These are phyloP conservation scores for Antitype chi DNA, from an alignment of 2,888 invertebrate species.

Conservation along the genomic window DNA sequence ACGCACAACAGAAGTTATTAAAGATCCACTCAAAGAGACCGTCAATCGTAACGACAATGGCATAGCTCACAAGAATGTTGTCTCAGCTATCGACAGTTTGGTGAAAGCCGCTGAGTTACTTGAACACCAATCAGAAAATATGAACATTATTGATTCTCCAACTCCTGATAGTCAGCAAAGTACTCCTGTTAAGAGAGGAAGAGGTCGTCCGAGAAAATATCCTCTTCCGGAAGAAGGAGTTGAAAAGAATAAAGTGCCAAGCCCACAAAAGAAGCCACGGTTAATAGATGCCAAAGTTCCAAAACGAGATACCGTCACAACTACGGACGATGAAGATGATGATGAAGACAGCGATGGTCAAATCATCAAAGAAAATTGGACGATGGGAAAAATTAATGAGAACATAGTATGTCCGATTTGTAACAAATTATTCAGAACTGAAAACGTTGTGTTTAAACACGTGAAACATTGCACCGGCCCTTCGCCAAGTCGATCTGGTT, in stretches of 20 bases:
- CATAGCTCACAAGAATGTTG: constrained; percentile 74
- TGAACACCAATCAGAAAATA: constrained; percentile 79
- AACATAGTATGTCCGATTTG: constrained; percentile 89
- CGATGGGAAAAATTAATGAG: constrained; percentile 90
- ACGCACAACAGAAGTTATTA: constrained; percentile 65
- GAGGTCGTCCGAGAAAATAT: constrained; percentile 87
- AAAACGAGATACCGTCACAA: constrained; percentile 65
- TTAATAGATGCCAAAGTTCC: constrained; percentile 77
- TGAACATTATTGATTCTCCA: constrained; percentile 65
- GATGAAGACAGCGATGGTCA: constrained; percentile 78
- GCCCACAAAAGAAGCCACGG: constrained; percentile 83
- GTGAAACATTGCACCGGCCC: constrained; percentile 89
- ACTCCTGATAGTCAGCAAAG: constrained; percentile 71
- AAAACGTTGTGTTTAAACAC: constrained; percentile 89
- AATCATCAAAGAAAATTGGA: constrained; percentile 86
- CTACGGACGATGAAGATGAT: constrained; percentile 72
- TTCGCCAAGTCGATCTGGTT: constrained; percentile 86
- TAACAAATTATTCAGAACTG: constrained; percentile 87
- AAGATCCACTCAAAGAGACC: constrained; percentile 71
- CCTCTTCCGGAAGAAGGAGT: constrained; percentile 78
- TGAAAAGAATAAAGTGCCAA: constrained; percentile 74
- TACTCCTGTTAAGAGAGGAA: constrained; percentile 84
- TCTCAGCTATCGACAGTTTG: constrained; percentile 86
- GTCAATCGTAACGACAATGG: constrained; percentile 70
- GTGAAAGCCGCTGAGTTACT: constrained; percentile 88